Base-by-base conservation (phyloP, 2,888 invertebrate species). In the Eumerus sabulonum region DNA sequence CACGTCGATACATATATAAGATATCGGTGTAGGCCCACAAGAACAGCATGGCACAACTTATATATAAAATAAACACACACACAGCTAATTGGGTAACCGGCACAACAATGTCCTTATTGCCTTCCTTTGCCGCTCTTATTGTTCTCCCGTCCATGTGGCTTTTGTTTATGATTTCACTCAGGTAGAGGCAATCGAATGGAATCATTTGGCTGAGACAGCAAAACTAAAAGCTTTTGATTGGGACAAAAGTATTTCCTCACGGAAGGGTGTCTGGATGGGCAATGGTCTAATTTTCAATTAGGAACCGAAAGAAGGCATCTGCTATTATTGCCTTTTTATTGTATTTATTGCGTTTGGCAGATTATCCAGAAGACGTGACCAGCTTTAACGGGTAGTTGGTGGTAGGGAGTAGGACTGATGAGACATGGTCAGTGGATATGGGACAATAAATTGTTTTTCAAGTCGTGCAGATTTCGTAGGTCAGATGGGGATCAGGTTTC, bases 281-380 rank as follows among this genome's bases (percentile, higher is more conserved):
- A 67, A 72, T 63, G 77, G 67, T 59, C 72, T 77, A 72, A 67
- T 77, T 77, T 77, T 72, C 72, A 77, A 77, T 77, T 77, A 77
- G 67, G 72, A 42, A 19, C 63, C 53, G 63, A 77, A 67, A 72
- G 67, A 72, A 67, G 67, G 38, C 59, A 72, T 62, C 51, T 36
- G 57, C 27, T 27, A 27, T 67, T 72, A 67, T 77, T 67, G 77
- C 57, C 36, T 53, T 45, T 17, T 44, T 76, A 47, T 54, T 17
- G 51, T 76, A 47, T 54, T 62, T 14, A 40, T 56, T 76, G 40
- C n/a, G n/a, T 27, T 2, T 27, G 27, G 19, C 67, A 19, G 35
- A 67, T 77, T 77, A 67, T 77, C 45, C 9, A 36, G 57, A 42
- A 62, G 47, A 67, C 77, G 77, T 77, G 77, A 72, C 67, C 36